Evolutionary conservation across 2,113 vertebrate species (phyloP).

Genomic region (Oryzias woworae): DNA sequence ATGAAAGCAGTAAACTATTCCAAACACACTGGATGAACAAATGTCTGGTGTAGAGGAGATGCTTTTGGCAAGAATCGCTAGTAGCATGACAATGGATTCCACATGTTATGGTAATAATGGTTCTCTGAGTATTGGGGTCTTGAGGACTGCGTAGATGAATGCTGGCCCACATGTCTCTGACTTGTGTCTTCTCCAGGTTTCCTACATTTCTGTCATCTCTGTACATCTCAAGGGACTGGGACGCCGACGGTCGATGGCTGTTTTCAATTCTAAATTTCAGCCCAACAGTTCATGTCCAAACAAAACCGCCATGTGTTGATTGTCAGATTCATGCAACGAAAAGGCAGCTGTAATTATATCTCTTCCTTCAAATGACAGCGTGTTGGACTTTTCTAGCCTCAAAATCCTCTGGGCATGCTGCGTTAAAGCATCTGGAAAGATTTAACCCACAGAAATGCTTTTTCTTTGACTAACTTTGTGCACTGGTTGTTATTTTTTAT

Average conservation of each 20-base stretch:
- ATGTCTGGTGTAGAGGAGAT: conserved; percentile 2
- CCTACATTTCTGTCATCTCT: conserved; percentile 16
- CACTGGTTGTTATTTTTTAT: conserved; percentile 25
- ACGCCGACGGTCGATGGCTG: conserved; percentile 15
- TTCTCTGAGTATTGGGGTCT: not conserved
- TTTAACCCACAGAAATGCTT: conserved; percentile 30
- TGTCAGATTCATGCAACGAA: conserved; percentile 31
- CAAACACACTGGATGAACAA: not conserved
- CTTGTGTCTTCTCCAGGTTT: conserved; percentile 14
- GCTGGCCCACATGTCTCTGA: not conserved
- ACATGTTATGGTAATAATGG: not conserved
- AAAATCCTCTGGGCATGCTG: conserved; percentile 22
- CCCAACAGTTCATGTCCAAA: conserved; percentile 9
- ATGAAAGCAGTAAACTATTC: not conserved
- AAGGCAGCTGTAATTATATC: conserved; percentile 38
- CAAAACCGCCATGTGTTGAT: conserved; percentile 30
- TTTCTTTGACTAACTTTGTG: conserved; percentile 13
- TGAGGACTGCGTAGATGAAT: not conserved
- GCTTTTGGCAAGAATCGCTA: not conserved
- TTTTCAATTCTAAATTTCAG: conserved; percentile 35
- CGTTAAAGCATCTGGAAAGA: conserved; percentile 51
- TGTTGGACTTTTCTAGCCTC: conserved; percentile 13
- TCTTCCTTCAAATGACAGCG: conserved; percentile 37
- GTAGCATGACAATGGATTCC: not conserved
- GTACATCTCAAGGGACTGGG: conserved; percentile 8